Base-by-base conservation (phyloP, 2,113 vertebrate species). In the Mormoops blainvillei region DNA sequence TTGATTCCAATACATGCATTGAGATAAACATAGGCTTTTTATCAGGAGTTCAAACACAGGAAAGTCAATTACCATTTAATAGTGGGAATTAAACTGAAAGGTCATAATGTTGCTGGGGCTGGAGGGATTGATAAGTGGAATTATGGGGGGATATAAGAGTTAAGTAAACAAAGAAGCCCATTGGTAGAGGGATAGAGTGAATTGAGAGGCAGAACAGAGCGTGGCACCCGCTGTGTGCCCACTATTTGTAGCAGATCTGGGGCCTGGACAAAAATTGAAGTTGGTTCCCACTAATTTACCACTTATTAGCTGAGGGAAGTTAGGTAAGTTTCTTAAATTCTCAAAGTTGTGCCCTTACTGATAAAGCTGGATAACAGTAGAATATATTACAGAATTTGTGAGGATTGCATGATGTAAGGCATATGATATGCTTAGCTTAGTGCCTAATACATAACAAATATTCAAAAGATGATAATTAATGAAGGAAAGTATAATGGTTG, bases 281-380 rank as follows among this genome's bases (percentile, higher is more conserved):
- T 36, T 74, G 41, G 50, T 36, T 36, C 0, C n/a, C 10, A 68
- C 19, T 82, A 45, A 36, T 73, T 91, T 45, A 74, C 7, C 54
- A 89, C 31, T 74, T 61, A 58, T 41, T 56, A 67, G 38, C 68
- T 45, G 22, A 26, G 31, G 10, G 19, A 83, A 93, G 2, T 52
- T 91, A 58, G 70, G 28, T 67, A 83, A 84, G 3, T 70, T 70
- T 56, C 19, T 68, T 87, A 91, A 80, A 86, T 71, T 92, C 24
- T 71, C 43, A 78, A 77, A 89, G 5, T 13, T 81, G 3, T 88
- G 95, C 92, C 80, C 26, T 87, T 28, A 65, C 22, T 13, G 74
- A n/a, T 65, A 87, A 83, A 73, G 67, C 10, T 78, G 31, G 7
- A n/a, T 58, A 50, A 33, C 58, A 58, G 83, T 20, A 82, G 38